phyloP scores from a whole-genome alignment of 2,888 invertebrate genomes.

The Pimpla rufipes region DNA sequence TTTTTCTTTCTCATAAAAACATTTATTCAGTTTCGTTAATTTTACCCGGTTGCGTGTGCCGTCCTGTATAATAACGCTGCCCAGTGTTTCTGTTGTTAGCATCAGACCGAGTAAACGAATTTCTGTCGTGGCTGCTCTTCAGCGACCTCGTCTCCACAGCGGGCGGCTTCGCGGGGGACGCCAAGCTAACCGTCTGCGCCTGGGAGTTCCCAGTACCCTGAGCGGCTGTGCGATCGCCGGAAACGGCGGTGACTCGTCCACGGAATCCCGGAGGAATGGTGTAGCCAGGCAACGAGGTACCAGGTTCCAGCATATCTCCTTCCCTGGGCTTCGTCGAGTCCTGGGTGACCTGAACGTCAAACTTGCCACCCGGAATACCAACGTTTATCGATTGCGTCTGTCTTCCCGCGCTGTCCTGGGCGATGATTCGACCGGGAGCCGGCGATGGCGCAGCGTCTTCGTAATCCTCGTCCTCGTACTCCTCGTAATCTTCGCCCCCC shows the following conservation, averaged over 20 bases:
- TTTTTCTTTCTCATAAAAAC: too few relatives aligned
- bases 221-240: slow-evolving; percentile 87
- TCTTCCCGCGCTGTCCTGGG: slow-evolving; percentile 69
- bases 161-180: slow-evolving; percentile 72
- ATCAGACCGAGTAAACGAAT: slow-evolving; percentile 27
- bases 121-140: slow-evolving; percentile 72
- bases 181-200: slow-evolving; percentile 88
- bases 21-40: too few relatives aligned
- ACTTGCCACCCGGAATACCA: slow-evolving; percentile 86
- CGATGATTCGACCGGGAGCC: slow-evolving; percentile 66
- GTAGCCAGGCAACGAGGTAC: slow-evolving; percentile 90
- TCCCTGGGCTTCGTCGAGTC: slow-evolving; percentile 86
- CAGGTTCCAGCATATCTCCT: slow-evolving; percentile 88
- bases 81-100: slow-evolving; percentile 40
- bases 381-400: slow-evolving; percentile 89
- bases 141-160: slow-evolving; percentile 79
- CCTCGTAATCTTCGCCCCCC: slow-evolving; percentile 85
- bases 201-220: slow-evolving; percentile 88
- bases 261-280: slow-evolving; percentile 90
- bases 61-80: slow-evolving; percentile 32
- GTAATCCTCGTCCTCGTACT: slow-evolving; percentile 88
- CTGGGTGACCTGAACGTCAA: slow-evolving; percentile 88
- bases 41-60: slow-evolving; percentile 57
- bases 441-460: slow-evolving; percentile 72
- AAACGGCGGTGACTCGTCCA: slow-evolving; percentile 88